Evolutionary conservation across 2,797 vertebrate genomes (phyloP).

Genomic region (Furcifer pardalis): DNA sequence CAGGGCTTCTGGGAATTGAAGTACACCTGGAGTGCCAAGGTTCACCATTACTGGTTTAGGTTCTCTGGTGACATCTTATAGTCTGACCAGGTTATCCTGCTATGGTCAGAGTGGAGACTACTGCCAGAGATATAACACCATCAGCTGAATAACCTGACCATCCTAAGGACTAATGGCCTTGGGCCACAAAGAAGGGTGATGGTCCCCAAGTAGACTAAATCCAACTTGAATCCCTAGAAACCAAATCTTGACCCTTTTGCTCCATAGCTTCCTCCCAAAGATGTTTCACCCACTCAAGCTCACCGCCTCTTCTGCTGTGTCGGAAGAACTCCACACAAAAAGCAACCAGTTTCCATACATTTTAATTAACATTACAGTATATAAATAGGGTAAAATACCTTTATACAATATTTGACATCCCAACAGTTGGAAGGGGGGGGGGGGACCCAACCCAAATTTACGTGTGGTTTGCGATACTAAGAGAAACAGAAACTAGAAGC

Average conservation of each 20-base stretch:
- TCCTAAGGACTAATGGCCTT: too few species aligned
- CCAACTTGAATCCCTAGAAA: too few species aligned
- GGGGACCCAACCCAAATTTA: slow-evolving; percentile 47
- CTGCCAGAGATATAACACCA: too few species aligned
- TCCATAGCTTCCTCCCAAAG: not conserved
- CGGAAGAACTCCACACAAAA: fast-evolving
- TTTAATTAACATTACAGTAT: slow-evolving; percentile 70
- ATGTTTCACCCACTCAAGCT: not conserved
- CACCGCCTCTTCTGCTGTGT: not conserved
- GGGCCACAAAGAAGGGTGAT: too few species aligned
- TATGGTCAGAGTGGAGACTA: too few species aligned
- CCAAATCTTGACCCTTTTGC: not conserved
- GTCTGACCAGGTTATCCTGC: too few species aligned
- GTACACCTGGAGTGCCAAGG: too few species aligned
- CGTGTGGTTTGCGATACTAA: not conserved
- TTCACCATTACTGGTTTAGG: too few species aligned
- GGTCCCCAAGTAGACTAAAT: too few species aligned
- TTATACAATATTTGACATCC: slow-evolving; percentile 73
- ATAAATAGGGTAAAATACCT: slow-evolving; percentile 72
- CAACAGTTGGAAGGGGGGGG: slow-evolving; percentile 59
- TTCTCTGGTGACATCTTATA: too few species aligned
- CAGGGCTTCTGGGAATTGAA: too few species aligned
- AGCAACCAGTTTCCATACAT: slow-evolving; percentile 47
- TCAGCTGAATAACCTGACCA: too few species aligned
- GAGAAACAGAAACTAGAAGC: not conserved